Conservation (phyloP, 1,140 invertebrate species). For the Drosophila teissieri region DNA sequence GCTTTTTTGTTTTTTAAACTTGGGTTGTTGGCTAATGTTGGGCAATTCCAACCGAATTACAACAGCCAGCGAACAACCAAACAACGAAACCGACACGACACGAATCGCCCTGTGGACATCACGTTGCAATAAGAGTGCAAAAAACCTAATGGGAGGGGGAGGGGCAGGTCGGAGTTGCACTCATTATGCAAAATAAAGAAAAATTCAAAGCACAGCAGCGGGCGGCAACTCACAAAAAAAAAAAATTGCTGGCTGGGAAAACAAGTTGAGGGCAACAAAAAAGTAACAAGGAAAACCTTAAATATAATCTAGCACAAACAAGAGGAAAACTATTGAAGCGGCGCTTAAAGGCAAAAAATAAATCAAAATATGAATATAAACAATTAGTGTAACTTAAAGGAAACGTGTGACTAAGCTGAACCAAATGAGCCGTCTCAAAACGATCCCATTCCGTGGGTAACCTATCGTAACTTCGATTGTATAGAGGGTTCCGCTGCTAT, state of each 20-base stretch:
- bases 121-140: slow-evolving; percentile 56
- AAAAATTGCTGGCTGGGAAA: slow-evolving; percentile 6
- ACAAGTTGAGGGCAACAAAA: slow-evolving; percentile 7
- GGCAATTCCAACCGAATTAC: slow-evolving; percentile 52
- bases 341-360: background rate
- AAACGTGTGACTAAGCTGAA: no score
- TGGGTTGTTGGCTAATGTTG: slow-evolving; percentile 21
- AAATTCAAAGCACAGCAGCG: slow-evolving; percentile 1
- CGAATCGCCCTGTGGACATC: slow-evolving; percentile 81
- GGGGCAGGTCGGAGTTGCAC: slow-evolving; percentile 55
- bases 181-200: slow-evolving; percentile 69
- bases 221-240: slow-evolving; percentile 1
- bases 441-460: background rate
- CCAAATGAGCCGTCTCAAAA: background rate
- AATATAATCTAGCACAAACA: background rate
- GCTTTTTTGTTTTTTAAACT: background rate
- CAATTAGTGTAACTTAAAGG: background rate
- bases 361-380: background rate
- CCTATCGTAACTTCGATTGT: background rate
- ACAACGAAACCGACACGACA: slow-evolving; percentile 53
- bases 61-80: slow-evolving; percentile 29
- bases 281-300: slow-evolving; percentile 6
- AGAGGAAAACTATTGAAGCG: no score
- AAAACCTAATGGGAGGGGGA: slow-evolving; percentile 24
- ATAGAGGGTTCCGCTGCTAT: background rate